Evolutionary conservation across 1,140 invertebrate genomes (phyloP).

Genomic region (Apis laboriosa): DNA sequence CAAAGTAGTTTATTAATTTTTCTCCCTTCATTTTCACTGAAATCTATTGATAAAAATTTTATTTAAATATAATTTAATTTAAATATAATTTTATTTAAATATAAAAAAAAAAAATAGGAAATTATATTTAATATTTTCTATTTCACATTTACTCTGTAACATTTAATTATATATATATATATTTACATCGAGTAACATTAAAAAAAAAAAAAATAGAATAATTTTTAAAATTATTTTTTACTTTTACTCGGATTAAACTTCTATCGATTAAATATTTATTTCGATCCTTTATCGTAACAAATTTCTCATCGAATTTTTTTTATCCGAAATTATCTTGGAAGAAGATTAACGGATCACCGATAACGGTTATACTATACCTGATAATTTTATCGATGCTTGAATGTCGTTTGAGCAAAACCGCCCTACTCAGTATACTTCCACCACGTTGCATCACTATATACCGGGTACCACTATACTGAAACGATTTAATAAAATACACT

Average conservation of each 20-base stretch:
- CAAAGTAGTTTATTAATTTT: too few relatives aligned
- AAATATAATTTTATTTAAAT: too few relatives aligned
- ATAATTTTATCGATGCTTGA: conserved; percentile 44
- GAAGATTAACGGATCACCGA: not conserved
- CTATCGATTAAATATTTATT: not conserved
- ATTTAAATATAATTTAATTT: too few relatives aligned
- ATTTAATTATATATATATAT: not conserved
- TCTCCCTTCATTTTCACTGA: too few relatives aligned
- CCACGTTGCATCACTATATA: conserved; percentile 69
- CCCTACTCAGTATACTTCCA: conserved; percentile 58
- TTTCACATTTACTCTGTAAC: not conserved
- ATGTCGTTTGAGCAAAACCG: conserved; percentile 57
- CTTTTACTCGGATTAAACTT: not conserved
- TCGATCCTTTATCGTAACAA: not conserved
- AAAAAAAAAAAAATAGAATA: too few relatives aligned
- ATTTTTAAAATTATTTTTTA: too few relatives aligned
- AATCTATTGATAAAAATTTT: too few relatives aligned
- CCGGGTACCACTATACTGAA: conserved; percentile 52
- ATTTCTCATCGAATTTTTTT: not conserved
- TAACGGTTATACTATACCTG: conserved; percentile 62
- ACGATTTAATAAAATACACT: not conserved
- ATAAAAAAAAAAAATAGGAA: not conserved
- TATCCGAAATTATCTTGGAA: not conserved
- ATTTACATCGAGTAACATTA: too few relatives aligned
- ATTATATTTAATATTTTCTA: not conserved